Evolutionary conservation across 2,797 vertebrate species (phyloP).

Genomic region (Psittacula echo): DNA sequence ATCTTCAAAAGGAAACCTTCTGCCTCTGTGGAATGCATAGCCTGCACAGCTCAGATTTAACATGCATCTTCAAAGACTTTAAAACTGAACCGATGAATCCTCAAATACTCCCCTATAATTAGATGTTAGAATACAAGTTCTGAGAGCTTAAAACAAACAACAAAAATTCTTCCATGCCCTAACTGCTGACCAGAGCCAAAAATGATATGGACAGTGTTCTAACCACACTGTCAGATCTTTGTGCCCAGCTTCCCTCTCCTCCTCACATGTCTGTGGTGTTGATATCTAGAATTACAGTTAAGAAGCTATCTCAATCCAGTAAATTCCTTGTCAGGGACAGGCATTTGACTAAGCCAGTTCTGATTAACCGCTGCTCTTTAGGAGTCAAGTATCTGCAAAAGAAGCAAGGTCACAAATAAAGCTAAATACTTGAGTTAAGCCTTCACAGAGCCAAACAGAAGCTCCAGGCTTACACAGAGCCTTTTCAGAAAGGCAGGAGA

Average conservation of each 20-base stretch:
- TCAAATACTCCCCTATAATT: not conserved
- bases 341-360: constrained; percentile 50
- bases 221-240: not conserved
- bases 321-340: constrained; percentile 59
- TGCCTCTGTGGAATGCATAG: not conserved
- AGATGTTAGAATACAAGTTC: not conserved
- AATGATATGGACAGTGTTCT: not conserved
- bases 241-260: not conserved
- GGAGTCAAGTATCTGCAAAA: constrained; percentile 28
- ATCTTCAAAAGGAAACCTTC: constrained; percentile 22
- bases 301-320: constrained; percentile 22
- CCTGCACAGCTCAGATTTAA: constrained; percentile 3
- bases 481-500: not conserved
- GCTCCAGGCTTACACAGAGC: constrained; percentile 28
- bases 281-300: constrained; percentile 2
- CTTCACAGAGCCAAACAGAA: not conserved
- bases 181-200: not conserved
- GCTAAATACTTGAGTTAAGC: constrained; percentile 4
- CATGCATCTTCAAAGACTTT: constrained; percentile 1
- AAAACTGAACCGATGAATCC: not conserved
- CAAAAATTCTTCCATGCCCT: not conserved
- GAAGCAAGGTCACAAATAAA: constrained; percentile 60
- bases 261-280: not conserved
- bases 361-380: constrained; percentile 38
- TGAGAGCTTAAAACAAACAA: not conserved